Evolutionary conservation across 2,113 vertebrate genomes (phyloP).

Genomic region (Lamprotornis superbus): DNA sequence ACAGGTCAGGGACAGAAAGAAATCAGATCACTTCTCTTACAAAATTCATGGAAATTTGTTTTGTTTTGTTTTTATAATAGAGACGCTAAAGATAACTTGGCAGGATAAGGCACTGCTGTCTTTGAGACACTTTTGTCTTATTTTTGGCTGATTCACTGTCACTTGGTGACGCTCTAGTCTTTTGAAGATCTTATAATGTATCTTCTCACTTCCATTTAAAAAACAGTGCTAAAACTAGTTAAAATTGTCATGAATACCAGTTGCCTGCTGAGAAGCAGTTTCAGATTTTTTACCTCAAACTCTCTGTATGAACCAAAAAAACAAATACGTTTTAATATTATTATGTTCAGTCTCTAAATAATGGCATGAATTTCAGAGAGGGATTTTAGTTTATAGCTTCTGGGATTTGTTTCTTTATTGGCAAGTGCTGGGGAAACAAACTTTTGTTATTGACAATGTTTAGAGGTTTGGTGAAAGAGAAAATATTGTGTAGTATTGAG

Average conservation of each 20-base stretch:
- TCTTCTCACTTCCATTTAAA: not conserved
- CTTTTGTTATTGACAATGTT: not conserved
- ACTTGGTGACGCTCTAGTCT: not conserved
- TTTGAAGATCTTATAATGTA: not conserved
- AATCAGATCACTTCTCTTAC: not conserved
- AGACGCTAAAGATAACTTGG: not conserved
- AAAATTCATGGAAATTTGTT: not conserved
- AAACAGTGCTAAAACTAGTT: not conserved
- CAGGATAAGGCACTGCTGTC: not conserved
- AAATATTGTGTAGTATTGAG: constrained; percentile 13
- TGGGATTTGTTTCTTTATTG: not conserved
- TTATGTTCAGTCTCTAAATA: not conserved
- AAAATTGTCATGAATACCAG: not conserved
- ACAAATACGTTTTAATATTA: not conserved
- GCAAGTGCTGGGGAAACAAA: not conserved
- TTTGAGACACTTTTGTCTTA: not conserved
- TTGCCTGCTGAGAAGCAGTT: not conserved
- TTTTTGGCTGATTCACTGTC: not conserved
- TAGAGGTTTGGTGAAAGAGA: not conserved
- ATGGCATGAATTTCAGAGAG: not conserved
- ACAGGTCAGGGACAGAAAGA: not conserved
- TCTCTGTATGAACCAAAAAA: not conserved
- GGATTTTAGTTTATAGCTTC: not conserved
- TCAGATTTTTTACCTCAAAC: not conserved
- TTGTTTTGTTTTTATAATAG: not conserved